A percentile compares a stretch with the other conserved stretches of the same genome.
Conservation (phyloP, 2,888 invertebrate genomes). For the Nysson spinosus region DNA sequence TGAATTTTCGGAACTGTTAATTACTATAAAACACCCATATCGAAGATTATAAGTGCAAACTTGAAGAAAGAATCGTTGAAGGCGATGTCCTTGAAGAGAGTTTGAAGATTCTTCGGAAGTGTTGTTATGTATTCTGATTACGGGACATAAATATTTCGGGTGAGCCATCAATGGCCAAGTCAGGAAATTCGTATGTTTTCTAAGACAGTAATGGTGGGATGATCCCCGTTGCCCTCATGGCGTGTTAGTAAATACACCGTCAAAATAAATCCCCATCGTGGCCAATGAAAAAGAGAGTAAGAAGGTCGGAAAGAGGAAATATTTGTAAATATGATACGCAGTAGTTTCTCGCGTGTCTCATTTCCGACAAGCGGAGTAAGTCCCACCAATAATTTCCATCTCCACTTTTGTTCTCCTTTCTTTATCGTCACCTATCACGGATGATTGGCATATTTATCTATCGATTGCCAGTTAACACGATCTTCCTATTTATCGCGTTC, state of each 20-base stretch:
- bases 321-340: background rate
- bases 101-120: background rate
- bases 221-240: background rate
- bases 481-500: too few species aligned
- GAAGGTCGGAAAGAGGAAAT: slow-evolving; percentile 16
- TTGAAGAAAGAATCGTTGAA: too few species aligned
- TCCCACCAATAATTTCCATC: too few species aligned
- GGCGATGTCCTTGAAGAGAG: background rate
- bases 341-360: background rate
- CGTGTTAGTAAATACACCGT: slow-evolving; percentile 35
- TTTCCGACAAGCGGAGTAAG: background rate
- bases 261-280: slow-evolving; percentile 31
- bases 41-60: too few species aligned
- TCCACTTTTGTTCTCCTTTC: too few species aligned
- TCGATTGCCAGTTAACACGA: too few species aligned
- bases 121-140: slow-evolving; percentile 8
- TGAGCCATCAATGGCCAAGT: slow-evolving; percentile 46
- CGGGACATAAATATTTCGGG: slow-evolving; percentile 28
- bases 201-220: background rate
- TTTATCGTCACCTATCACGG: too few species aligned
- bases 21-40: too few species aligned
- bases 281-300: slow-evolving; percentile 25
- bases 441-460: too few species aligned
- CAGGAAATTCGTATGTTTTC: slow-evolving; percentile 36
- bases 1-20: too few species aligned